These are phyloP conservation scores for Aurelia coerulea DNA, from an alignment of 30 jellyfish, hydroid and myxozoan species.

Conservation along the genomic window DNA sequence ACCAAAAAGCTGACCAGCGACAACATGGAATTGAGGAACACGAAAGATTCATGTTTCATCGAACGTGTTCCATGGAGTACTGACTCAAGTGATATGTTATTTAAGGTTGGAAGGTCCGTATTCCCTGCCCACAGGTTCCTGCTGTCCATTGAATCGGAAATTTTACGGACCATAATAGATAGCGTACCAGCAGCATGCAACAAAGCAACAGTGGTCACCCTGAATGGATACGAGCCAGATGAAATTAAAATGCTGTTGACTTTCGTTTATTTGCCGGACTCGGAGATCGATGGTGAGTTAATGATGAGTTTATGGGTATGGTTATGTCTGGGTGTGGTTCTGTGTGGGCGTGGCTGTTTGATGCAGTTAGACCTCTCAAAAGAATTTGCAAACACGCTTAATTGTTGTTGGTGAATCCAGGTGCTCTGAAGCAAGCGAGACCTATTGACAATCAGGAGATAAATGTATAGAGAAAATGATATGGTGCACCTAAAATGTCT, in stretches of 20 bases:
- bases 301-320: not conserved
- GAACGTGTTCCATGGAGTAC: constrained; percentile 70
- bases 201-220: constrained; percentile 56
- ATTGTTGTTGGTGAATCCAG: too few species aligned
- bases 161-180: constrained; percentile 56
- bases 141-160: constrained; percentile 70
- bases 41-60: constrained; percentile 12
- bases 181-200: constrained; percentile 49
- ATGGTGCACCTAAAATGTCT: too few species aligned
- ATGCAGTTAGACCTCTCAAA: too few species aligned
- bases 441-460: too few species aligned
- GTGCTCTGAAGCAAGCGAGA: too few species aligned
- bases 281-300: constrained; percentile 57
- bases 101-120: constrained; percentile 58
- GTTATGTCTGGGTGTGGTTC: too few species aligned
- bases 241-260: constrained; percentile 63
- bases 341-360: too few species aligned
- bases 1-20: not conserved
- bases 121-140: constrained; percentile 62
- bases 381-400: too few species aligned
- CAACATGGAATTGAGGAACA: not conserved
- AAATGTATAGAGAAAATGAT: too few species aligned
- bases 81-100: constrained; percentile 47
- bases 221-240: constrained; percentile 71
- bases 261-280: constrained; percentile 58